A percentile compares a stretch with the other conserved stretches of the same genome.
Conservation (phyloP, 2,797 vertebrate genomes). For the Acipenser transmontanus region DNA sequence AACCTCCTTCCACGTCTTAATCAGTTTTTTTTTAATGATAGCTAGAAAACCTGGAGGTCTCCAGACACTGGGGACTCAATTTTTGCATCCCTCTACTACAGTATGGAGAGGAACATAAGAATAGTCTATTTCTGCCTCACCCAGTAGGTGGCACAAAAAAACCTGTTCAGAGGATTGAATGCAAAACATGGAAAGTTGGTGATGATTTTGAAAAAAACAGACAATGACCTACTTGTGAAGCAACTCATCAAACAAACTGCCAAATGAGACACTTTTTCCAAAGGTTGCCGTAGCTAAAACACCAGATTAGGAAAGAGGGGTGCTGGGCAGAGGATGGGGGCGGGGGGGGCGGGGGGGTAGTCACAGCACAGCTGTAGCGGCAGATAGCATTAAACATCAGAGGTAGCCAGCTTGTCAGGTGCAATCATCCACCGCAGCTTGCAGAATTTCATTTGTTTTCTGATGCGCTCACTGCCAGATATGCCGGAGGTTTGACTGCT, state of each 20-base stretch:
- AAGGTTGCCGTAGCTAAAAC: background rate
- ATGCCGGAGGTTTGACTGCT: constrained; percentile 11
- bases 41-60: too few species aligned
- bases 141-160: too few species aligned
- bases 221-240: constrained; percentile 1
- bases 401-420: constrained; percentile 14
- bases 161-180: too few species aligned
- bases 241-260: constrained; percentile 6
- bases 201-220: constrained; percentile 7
- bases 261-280: constrained; percentile 2
- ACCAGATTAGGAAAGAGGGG: constrained; percentile 3
- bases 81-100: too few species aligned
- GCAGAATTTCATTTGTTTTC: constrained; percentile 21
- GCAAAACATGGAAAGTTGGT: background rate
- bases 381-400: constrained; percentile 20
- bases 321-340: background rate
- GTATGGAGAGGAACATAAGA: too few species aligned
- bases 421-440: constrained; percentile 19
- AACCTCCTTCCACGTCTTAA: too few species aligned
- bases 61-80: too few species aligned
- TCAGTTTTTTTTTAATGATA: too few species aligned
- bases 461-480: constrained; percentile 15
- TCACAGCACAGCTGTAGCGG: constrained; percentile 18
- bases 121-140: too few species aligned
- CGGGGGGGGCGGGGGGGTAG: constrained; percentile 7